Percentiles rank a stretch among this genome's conserved stretches.
phyloP scores from a whole-genome alignment of 2,797 vertebrate species.

The Platyrinchus mystaceus region DNA sequence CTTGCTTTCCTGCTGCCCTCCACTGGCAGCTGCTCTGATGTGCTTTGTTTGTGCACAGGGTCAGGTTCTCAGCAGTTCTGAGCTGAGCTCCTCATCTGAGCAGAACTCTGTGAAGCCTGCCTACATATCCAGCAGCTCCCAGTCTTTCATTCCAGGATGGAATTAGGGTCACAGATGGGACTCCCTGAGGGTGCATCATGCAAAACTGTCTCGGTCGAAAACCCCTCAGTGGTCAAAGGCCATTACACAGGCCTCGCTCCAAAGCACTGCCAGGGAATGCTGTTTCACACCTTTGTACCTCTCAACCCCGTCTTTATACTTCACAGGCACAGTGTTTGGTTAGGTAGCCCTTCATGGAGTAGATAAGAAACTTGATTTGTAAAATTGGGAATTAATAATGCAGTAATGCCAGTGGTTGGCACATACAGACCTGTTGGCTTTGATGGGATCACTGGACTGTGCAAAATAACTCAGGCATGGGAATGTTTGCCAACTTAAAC shows the following conservation, averaged over 20 bases:
- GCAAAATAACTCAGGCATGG: neutral
- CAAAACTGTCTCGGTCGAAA: neutral
- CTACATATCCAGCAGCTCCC: neutral
- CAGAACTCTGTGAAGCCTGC: neutral
- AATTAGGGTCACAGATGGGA: constrained; percentile 67
- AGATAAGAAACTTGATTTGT: neutral
- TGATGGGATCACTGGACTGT: neutral
- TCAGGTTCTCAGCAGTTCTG: neutral
- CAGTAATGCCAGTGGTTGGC: neutral
- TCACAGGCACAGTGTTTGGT: neutral
- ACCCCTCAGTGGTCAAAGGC: neutral
- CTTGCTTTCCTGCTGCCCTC: neutral
- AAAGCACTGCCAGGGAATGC: neutral
- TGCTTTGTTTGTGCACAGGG: constrained; percentile 1
- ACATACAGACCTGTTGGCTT: neutral
- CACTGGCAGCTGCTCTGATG: constrained; percentile 1
- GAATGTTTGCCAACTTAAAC: neutral
- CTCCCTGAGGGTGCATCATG: neutral
- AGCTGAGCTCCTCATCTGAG: neutral
- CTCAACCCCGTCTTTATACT: neutral
- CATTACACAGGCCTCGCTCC: neutral
- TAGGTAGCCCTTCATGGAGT: neutral
- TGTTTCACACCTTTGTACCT: neutral
- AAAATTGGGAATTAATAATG: neutral
- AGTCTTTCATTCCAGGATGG: constrained; percentile 13